These are phyloP conservation scores for Oreochromis niloticus DNA, from an alignment of 2,113 vertebrate species.

Conservation along the genomic window DNA sequence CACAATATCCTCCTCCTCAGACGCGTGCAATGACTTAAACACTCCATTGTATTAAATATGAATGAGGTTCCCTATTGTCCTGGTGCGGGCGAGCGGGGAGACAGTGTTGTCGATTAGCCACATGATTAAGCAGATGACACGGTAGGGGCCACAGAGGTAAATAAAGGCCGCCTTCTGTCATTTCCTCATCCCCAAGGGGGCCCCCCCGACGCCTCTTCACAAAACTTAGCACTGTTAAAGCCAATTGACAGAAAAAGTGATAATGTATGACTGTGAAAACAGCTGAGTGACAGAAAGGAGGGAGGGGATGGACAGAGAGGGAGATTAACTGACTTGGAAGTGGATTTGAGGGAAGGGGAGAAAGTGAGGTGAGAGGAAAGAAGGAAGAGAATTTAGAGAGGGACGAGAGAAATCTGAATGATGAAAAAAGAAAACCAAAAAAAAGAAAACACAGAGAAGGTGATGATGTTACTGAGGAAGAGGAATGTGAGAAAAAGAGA, in stretches of 20 bases:
- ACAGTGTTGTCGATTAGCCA: constrained; percentile 85
- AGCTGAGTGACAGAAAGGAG: constrained; percentile 60
- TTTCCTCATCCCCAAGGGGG: constrained; percentile 76
- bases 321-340: constrained; percentile 17
- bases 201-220: constrained; percentile 42
- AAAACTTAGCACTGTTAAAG: constrained; percentile 69
- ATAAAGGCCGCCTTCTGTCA: constrained; percentile 93
- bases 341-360: neutral
- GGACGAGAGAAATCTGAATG: neutral
- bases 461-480: neutral
- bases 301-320: neutral
- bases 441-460: neutral
- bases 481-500: neutral
- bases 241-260: constrained; percentile 75
- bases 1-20: constrained; percentile 78
- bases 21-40: constrained; percentile 90
- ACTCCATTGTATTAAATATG: constrained; percentile 92
- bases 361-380: neutral
- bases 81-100: constrained; percentile 72
- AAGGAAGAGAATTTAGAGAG: neutral
- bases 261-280: constrained; percentile 72
- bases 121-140: constrained; percentile 98
- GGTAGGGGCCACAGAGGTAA: constrained; percentile 85
- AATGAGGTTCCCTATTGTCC: constrained; percentile 86
- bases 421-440: neutral